Percentiles rank a stretch among this genome's conserved stretches.
Evolutionary conservation across 2,113 vertebrate species (phyloP).

Genomic region (Lophura nycthemera): DNA sequence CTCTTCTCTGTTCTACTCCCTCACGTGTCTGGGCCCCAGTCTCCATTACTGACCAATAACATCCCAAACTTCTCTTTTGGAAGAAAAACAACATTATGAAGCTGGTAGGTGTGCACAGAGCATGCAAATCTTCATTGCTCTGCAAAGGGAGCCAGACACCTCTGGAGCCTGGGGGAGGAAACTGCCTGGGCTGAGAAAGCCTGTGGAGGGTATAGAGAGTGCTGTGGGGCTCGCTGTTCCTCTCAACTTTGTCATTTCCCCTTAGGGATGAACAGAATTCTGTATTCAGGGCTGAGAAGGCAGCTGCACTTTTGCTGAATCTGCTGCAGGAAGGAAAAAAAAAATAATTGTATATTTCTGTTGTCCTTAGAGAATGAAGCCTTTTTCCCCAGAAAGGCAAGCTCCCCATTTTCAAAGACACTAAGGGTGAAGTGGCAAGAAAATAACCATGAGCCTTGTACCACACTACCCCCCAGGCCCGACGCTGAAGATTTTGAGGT

Average conservation of each 20-base stretch:
- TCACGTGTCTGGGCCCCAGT: background rate
- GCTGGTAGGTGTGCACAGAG: background rate
- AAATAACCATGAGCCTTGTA: background rate
- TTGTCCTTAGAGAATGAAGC: constrained; percentile 48
- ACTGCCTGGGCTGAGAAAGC: background rate
- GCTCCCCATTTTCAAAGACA: background rate
- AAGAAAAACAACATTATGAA: background rate
- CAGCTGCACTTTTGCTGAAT: constrained; percentile 75
- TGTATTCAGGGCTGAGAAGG: constrained; percentile 51
- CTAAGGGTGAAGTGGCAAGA: background rate
- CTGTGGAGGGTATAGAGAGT: constrained; percentile 19
- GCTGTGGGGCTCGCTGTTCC: constrained; percentile 39
- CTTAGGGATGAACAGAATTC: constrained; percentile 51
- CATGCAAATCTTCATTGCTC: background rate
- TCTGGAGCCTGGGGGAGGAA: background rate
- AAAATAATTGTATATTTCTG: constrained; percentile 56
- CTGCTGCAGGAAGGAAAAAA: constrained; percentile 62
- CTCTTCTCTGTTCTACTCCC: background rate
- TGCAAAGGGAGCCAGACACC: background rate
- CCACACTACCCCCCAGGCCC: background rate
- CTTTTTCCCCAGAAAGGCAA: constrained; percentile 23
- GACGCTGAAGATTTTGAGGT: background rate
- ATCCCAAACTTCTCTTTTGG: background rate
- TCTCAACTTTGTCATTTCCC: constrained; percentile 51
- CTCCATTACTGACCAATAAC: background rate